phyloP scores from a whole-genome alignment of 2,113 vertebrate species.

The Globicephala melas region DNA sequence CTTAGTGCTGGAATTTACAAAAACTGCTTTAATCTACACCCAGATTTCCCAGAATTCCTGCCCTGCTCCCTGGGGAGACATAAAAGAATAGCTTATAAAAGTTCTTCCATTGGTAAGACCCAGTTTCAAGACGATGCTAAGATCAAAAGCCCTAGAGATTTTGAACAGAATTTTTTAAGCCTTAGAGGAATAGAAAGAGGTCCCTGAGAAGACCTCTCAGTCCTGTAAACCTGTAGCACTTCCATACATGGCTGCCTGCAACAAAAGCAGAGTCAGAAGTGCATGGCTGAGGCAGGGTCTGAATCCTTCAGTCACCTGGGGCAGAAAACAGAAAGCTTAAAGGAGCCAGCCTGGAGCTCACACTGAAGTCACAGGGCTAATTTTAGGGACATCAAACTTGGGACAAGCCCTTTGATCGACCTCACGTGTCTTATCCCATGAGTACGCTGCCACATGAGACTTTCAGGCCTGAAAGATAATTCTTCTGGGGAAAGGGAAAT shows the following conservation, averaged over 20 bases:
- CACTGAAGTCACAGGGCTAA: background rate
- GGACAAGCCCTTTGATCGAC: background rate
- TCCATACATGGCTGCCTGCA: fast-evolving
- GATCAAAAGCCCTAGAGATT: background rate
- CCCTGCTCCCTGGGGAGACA: background rate
- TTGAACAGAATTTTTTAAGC: background rate
- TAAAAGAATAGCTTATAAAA: background rate
- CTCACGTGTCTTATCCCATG: background rate
- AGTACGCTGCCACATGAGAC: background rate
- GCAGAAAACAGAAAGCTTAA: background rate
- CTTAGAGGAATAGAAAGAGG: background rate
- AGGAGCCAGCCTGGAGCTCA: background rate
- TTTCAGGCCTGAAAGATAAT: constrained; percentile 29
- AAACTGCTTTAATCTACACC: background rate
- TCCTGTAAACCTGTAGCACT: background rate
- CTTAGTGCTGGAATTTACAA: background rate
- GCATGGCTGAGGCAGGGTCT: fast-evolving
- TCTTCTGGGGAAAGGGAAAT: constrained; percentile 35
- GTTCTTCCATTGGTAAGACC: background rate
- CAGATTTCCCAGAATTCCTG: background rate
- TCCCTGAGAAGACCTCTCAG: background rate
- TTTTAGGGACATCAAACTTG: background rate
- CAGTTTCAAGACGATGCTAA: background rate
- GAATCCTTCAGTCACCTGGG: background rate
- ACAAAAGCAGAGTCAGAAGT: background rate